Conservation (phyloP, 2,113 vertebrate species). For the Lampris megalopsis region DNA sequence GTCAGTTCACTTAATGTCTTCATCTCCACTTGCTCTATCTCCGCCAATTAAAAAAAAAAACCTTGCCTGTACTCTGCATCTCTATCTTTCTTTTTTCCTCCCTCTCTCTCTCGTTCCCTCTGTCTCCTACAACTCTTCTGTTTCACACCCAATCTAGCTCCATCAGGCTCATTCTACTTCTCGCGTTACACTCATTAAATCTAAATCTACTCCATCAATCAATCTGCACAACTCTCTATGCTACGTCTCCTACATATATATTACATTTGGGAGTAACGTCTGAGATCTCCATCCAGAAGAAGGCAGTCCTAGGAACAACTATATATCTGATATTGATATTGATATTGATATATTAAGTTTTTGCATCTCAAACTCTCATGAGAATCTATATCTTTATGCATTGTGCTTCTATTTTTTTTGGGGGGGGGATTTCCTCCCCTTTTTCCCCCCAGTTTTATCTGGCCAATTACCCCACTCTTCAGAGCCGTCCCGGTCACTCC, state of each 20-base stretch:
- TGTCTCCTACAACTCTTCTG: conserved; percentile 9
- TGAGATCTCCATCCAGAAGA: too few relatives aligned
- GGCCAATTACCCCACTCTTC: too few relatives aligned
- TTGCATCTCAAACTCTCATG: too few relatives aligned
- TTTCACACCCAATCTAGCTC: conserved; percentile 38
- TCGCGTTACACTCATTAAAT: conserved; percentile 54
- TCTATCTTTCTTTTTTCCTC: conserved; percentile 7
- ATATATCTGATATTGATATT: too few relatives aligned
- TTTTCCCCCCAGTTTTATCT: too few relatives aligned
- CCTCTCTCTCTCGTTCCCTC: background rate
- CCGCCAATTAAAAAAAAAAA: conserved; percentile 39
- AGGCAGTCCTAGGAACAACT: too few relatives aligned
- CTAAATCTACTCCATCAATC: conserved; percentile 50
- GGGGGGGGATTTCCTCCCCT: too few relatives aligned
- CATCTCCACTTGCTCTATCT: conserved; percentile 55
- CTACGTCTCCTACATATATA: background rate
- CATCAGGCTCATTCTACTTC: conserved; percentile 39
- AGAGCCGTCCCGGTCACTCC: too few relatives aligned
- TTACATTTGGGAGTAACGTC: too few relatives aligned
- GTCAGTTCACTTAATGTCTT: conserved; percentile 58
- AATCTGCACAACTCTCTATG: conserved; percentile 18
- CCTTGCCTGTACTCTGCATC: conserved; percentile 21
- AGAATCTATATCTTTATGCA: too few relatives aligned
- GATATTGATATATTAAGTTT: too few relatives aligned
- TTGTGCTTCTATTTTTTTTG: background rate